Base-by-base conservation (phyloP, 2,113 vertebrate genomes). In the Syngnathus floridae region DNA sequence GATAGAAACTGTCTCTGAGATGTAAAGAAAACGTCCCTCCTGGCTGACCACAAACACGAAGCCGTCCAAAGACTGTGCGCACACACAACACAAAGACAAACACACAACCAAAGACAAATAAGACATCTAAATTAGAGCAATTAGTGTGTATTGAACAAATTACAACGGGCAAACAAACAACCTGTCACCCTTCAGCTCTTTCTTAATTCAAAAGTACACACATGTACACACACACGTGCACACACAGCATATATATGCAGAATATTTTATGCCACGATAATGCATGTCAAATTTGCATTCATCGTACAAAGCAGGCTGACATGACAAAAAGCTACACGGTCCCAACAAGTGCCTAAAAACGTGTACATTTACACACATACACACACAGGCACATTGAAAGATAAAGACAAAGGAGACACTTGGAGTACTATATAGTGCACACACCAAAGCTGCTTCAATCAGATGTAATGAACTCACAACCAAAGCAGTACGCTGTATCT, bases 1-100 rank as follows among this genome's bases (percentile, higher is more conserved):
- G 82, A 95, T 95, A 76, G 94, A 95, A 72, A 95, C 94, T 0
- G 94, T 95, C 88, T 95, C 94, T 38, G 94, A 95, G 84, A 95
- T 95, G 90, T 95, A 95, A 67, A 95, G 93, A 76, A 95, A 95
- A 37, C 93, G 90, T 69, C 94, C 94, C 77, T 95, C 94, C 65
- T 93, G 91, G 82, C 93, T 95, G 89, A 95, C 89, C 84, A 93
- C 93, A 57, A 95, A 95, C 72, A 95, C 94, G 73, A 95, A 95
- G 66, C 94, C 94, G 59, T 95, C 94, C 86, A 95, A 88, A 69
- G 93, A 95, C 94, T 95, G 87, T 37, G 64, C 77, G 78, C 67
- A 74, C 19, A 70, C 40, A 68, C 65, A 65, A 55, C 57, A 69
- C 61, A 71, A 54, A 74, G 59, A 68, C 68, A 72, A 54, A 65